Evolutionary conservation across 2,888 invertebrate species (phyloP).

Genomic region (Calliphora vomitoria): DNA sequence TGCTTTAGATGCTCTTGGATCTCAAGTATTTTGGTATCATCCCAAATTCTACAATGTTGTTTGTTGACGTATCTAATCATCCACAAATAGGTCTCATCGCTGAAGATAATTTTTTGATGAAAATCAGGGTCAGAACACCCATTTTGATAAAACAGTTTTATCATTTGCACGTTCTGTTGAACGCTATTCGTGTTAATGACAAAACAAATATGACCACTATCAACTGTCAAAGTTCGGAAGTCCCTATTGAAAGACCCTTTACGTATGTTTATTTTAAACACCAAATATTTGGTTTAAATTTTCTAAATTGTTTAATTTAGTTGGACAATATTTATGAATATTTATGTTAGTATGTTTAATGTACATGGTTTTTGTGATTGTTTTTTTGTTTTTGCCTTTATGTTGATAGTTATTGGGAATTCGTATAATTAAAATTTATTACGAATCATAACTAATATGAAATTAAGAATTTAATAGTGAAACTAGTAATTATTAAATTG

Average conservation of each 20-base stretch:
- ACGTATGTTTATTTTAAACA: background rate
- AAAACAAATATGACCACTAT: no score
- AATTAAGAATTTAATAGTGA: background rate
- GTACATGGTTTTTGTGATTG: background rate
- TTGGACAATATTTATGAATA: constrained; percentile 10
- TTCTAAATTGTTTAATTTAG: background rate
- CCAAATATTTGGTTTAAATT: background rate
- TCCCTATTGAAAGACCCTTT: no score
- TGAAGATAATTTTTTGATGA: no score
- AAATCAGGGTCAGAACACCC: no score
- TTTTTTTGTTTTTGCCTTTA: background rate
- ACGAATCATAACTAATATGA: background rate
- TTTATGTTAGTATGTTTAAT: background rate
- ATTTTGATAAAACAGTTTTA: no score
- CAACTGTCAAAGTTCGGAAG: background rate
- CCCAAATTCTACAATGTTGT: no score
- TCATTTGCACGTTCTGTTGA: no score
- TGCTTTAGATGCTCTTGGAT: no score
- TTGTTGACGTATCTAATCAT: no score
- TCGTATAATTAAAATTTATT: constrained; percentile 14
- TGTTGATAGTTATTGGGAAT: background rate
- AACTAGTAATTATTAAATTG: background rate
- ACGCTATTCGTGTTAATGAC: no score
- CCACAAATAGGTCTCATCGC: no score
- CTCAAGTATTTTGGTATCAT: no score